Evolutionary conservation across 2,888 invertebrate species (phyloP), one percentile per base, ranked within the genome.

Genomic region (Campaea margaritaria): DNA sequence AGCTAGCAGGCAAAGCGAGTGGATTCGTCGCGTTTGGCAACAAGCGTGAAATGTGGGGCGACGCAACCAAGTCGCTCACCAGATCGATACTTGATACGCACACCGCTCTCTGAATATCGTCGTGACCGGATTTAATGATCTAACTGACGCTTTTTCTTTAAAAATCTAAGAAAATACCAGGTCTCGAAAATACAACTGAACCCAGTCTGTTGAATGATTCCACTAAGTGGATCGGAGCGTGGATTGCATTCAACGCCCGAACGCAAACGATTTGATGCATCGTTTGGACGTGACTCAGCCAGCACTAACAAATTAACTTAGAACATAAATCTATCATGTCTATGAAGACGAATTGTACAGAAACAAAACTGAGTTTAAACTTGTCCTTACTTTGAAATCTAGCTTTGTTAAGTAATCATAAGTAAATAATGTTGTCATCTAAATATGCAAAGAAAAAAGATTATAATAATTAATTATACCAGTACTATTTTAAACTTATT

Each of bases 71-170:
- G 80, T 82, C 85, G 79, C 78, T 85, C 84, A 78, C 81, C 21
- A 85, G 86, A 90, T 90, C 89, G 88, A 91, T 91, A 89, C 85
- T 81, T 83, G 85, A 89, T 88, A 90, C 89, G 85, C 86, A 83
- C 81, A 80, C 74, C 84, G 84, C 82, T 84, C 85, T 87, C 87
- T 85, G 79, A 85, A 86, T 85, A 81, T 77, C 79, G 76, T 74
- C 76, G 84, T 82, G 81, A 78, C 85, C 83, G 82, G 81, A 80
- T 84, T 83, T 79, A 79, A 82, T 79, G 75, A 79, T 77, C 78
- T 78, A 76, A 73, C 76, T 72, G 74, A 71, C 72, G 70, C 69
- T 72, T 78, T 76, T 70, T 64, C 67, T 67, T 57, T 65, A 66
- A 74, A 76, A 76, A 71, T 71, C 70, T 72, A 68, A 73, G 39